Percentiles rank a stretch among this genome's conserved stretches.
phyloP scores from a whole-genome alignment of 2,888 invertebrate genomes.

The Thymelicus acteon region DNA sequence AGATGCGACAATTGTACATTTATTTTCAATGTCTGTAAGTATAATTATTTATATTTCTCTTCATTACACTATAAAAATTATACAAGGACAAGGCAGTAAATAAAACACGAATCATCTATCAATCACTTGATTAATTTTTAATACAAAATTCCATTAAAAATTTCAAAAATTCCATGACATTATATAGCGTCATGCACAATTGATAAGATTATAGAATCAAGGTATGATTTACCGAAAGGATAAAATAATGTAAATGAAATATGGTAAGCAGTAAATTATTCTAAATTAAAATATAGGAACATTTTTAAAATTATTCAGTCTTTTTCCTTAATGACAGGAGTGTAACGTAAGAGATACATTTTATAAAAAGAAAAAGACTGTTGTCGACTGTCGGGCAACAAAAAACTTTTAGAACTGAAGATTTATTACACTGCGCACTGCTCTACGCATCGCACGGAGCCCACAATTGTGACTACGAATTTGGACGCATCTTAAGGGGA shows the following conservation, averaged over 20 bases:
- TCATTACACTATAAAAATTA: not conserved
- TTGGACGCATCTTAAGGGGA: constrained; percentile 48
- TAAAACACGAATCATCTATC: constrained; percentile 74
- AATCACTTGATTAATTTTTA: constrained; percentile 82
- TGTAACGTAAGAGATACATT: constrained; percentile 70
- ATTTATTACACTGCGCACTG: constrained; percentile 16
- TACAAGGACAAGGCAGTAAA: constrained; percentile 40
- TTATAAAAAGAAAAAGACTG: constrained; percentile 66
- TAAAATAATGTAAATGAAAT: constrained; percentile 78
- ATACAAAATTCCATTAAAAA: constrained; percentile 84
- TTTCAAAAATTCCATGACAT: constrained; percentile 82
- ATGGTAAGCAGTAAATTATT: constrained; percentile 80
- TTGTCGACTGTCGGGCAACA: constrained; percentile 65
- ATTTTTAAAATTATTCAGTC: constrained; percentile 80
- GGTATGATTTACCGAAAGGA: constrained; percentile 74
- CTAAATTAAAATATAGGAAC: constrained; percentile 85
- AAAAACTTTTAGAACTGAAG: constrained; percentile 31
- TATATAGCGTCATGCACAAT: constrained; percentile 83
- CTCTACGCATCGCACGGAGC: constrained; percentile 26
- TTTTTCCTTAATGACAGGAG: constrained; percentile 78
- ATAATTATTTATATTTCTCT: too few species aligned
- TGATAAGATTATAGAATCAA: constrained; percentile 80
- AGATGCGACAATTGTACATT: too few species aligned
- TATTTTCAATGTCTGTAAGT: too few species aligned
- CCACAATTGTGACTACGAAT: constrained; percentile 34